phyloP scores from a whole-genome alignment of 2,113 vertebrate species.

The Hippoglossus stenolepis region DNA sequence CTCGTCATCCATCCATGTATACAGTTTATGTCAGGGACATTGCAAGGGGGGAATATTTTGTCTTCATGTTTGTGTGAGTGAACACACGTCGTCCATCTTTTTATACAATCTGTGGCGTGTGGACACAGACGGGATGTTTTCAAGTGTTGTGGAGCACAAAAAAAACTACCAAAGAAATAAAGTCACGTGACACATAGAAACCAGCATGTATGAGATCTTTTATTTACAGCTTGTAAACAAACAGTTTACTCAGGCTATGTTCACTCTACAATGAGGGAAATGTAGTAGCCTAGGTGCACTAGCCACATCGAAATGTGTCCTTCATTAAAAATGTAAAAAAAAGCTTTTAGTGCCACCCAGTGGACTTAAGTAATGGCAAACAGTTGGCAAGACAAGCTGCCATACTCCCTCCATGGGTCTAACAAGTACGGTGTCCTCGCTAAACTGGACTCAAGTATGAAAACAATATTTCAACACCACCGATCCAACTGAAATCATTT shows the following conservation, averaged over 20 bases:
- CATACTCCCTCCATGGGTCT: constrained; percentile 28
- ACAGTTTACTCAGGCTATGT: constrained; percentile 56
- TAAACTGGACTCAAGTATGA: constrained; percentile 41
- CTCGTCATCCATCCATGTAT: too few species aligned
- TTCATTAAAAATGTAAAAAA: constrained; percentile 63
- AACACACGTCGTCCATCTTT: background rate
- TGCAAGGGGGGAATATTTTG: background rate
- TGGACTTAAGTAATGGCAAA: constrained; percentile 56
- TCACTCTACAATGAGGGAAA: constrained; percentile 49
- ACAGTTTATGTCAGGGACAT: background rate
- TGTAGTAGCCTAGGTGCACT: constrained; percentile 39
- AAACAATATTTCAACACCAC: constrained; percentile 33
- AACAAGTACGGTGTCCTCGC: constrained; percentile 29
- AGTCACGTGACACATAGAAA: constrained; percentile 44
- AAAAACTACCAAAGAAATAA: constrained; percentile 54
- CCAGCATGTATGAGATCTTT: constrained; percentile 56
- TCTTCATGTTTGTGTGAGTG: background rate
- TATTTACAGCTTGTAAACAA: constrained; percentile 78
- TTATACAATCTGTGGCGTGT: background rate
- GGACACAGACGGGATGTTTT: background rate
- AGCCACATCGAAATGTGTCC: constrained; percentile 41
- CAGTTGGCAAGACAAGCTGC: constrained; percentile 53
- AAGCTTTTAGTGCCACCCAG: constrained; percentile 60
- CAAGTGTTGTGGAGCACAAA: constrained; percentile 6
- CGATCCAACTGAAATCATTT: background rate